A percentile compares a stretch with the other conserved stretches of the same genome.
Conservation (phyloP, 1,140 invertebrate genomes). For the Pygmarrhopalites habei region DNA sequence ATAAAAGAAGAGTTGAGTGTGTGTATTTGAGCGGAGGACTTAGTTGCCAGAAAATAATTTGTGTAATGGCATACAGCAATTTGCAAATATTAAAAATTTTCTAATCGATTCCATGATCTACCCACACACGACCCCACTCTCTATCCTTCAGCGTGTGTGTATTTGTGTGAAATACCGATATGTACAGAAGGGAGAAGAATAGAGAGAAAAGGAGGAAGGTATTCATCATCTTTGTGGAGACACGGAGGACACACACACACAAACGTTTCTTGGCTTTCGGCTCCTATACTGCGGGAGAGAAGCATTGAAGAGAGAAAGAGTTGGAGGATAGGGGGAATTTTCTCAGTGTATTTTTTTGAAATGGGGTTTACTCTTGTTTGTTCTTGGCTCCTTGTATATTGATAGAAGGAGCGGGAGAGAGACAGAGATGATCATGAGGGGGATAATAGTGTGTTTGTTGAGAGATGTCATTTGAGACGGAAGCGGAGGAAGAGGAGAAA, state of each 20-base stretch:
- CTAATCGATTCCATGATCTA: conserved; percentile 29
- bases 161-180: background rate
- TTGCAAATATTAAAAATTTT: conserved; percentile 38
- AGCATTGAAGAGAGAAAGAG: background rate
- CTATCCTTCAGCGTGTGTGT: conserved; percentile 11
- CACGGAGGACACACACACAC: too few relatives aligned
- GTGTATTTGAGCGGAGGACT: too few relatives aligned
- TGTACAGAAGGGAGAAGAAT: background rate
- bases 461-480: conserved; percentile 16
- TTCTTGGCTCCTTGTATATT: too few relatives aligned
- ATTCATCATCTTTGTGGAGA: background rate
- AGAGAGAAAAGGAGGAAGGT: background rate
- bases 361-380: too few relatives aligned
- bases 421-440: conserved; percentile 8
- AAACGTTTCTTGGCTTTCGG: too few relatives aligned
- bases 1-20: too few relatives aligned
- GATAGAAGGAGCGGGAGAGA: conserved; percentile 8
- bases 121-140: too few relatives aligned
- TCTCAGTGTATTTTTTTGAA: too few relatives aligned
- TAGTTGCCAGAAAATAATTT: conserved; percentile 29
- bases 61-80: conserved; percentile 35
- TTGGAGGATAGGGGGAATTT: too few relatives aligned
- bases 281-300: too few relatives aligned
- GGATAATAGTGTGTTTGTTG: conserved; percentile 12
- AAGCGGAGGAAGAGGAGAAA: conserved; percentile 9